phyloP scores from a whole-genome alignment of 2,113 vertebrate genomes.

The Hyaena hyaena region DNA sequence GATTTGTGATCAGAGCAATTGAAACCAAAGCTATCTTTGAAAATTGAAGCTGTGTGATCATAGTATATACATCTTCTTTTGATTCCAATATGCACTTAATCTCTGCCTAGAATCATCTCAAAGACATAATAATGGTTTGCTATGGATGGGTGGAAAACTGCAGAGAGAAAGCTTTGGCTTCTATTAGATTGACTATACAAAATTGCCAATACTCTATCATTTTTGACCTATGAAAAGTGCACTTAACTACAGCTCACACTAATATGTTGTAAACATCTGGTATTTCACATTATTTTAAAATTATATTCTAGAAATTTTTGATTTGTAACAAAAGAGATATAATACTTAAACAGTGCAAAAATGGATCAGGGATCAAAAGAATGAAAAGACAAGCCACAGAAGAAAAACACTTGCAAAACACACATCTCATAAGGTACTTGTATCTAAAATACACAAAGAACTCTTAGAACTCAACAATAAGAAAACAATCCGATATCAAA shows the following conservation, averaged over 20 bases:
- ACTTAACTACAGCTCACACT: not conserved
- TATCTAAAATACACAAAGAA: not conserved
- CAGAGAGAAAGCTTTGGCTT: not conserved
- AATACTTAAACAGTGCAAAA: not conserved
- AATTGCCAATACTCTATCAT: not conserved
- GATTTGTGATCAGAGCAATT: not conserved
- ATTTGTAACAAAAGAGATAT: not conserved
- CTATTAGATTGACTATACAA: not conserved
- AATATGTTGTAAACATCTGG: not conserved
- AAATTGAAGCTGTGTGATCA: not conserved
- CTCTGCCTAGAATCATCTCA: slow-evolving; percentile 7
- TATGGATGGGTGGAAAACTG: not conserved
- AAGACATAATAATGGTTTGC: not conserved
- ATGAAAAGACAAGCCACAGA: not conserved
- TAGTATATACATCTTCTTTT: not conserved
- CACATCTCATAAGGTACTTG: not conserved
- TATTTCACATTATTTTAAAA: not conserved
- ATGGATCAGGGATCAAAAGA: not conserved
- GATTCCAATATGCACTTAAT: not conserved
- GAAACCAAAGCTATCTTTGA: not conserved
- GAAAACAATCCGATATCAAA: not conserved
- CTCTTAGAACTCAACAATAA: slow-evolving; percentile 30
- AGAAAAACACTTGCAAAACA: slow-evolving; percentile 18
- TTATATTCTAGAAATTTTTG: not conserved
- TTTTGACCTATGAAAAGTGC: slow-evolving; percentile 24